Evolutionary conservation across 2,797 vertebrate species (phyloP).

Genomic region (Limosa lapponica): DNA sequence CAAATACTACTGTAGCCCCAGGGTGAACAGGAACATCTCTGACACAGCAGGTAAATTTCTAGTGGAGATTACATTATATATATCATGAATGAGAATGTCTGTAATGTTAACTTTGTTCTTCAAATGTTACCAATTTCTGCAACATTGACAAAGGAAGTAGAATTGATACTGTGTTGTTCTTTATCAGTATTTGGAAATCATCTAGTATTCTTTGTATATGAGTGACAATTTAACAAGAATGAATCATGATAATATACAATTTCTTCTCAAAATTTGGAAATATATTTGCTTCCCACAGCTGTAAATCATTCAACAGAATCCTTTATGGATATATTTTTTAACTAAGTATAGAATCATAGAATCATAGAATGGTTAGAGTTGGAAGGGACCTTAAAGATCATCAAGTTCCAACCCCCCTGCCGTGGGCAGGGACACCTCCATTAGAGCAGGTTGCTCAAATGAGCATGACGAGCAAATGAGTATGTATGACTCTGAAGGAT

Average conservation of each 20-base stretch:
- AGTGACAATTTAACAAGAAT: background rate
- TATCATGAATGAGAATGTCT: background rate
- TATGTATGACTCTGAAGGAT: background rate
- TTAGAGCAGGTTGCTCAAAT: too few relatives aligned
- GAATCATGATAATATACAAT: background rate
- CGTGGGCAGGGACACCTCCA: too few relatives aligned
- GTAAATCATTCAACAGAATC: background rate
- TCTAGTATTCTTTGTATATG: background rate
- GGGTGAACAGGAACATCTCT: slow-evolving; percentile 7
- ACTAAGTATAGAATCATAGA: too few relatives aligned
- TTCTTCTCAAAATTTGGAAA: background rate
- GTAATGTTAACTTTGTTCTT: background rate
- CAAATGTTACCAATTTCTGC: background rate
- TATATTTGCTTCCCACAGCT: background rate
- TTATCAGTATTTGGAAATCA: background rate
- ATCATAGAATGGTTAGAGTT: too few relatives aligned
- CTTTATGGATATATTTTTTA: background rate
- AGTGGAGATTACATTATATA: background rate
- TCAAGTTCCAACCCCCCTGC: too few relatives aligned
- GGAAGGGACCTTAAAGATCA: too few relatives aligned
- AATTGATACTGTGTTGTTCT: background rate
- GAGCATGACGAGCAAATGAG: too few relatives aligned
- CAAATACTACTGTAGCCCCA: background rate
- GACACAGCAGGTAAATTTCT: background rate
- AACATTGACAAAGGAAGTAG: background rate